Base-by-base conservation (phyloP, 1,140 invertebrate species). In the Archivesica marissinica region DNA sequence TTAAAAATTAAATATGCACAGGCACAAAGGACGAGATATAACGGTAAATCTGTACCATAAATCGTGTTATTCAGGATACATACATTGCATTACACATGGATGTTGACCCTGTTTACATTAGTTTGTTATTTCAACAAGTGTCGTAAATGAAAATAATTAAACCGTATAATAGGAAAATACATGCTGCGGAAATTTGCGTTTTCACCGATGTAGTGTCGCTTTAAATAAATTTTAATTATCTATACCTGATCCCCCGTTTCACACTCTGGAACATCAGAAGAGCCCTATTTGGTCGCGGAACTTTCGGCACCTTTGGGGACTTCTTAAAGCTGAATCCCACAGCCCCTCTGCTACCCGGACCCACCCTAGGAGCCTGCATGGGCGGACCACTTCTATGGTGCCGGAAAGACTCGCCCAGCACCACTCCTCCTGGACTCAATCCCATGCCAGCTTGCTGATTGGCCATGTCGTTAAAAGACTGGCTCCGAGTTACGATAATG, bases 261-360 rank as follows among this genome's bases (percentile, higher is more conserved):
- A 94, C 90, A 74, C 92, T 92, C 33, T 93, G 90, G 86, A 93
- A 93, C 89, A 94, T 94, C 59, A 93, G 87, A 7, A 92, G 66
- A 3, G 94, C 90, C 50, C 94, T 88, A 72, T 90, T 90, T 0
- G 94, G 94, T 77, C 93, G 87, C 2, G 94, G 94, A 50, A 93
- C 88, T 85, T 94, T 94, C 56, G 93, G 93, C 15, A 94, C 88
- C 87, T 94, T 94, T 30, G 92, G 90, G 30, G 90, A 89, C 78
- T 92, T 93, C 59, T 88, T 86, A 68, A 87, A 89, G 52, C 86
- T 86, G 38, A 85, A 83, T 17, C 76, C 85, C 23, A 50, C 52
- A 72, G 38, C 80, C 54, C 70, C 86, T 78, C 64, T 82, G 6
- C 25, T 66, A 3, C 74, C 75, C 7, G 82, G 44, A 39, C 2